These are phyloP conservation scores for Stegana nigrithorax DNA, from an alignment of 2,888 invertebrate species.

Conservation along the genomic window DNA sequence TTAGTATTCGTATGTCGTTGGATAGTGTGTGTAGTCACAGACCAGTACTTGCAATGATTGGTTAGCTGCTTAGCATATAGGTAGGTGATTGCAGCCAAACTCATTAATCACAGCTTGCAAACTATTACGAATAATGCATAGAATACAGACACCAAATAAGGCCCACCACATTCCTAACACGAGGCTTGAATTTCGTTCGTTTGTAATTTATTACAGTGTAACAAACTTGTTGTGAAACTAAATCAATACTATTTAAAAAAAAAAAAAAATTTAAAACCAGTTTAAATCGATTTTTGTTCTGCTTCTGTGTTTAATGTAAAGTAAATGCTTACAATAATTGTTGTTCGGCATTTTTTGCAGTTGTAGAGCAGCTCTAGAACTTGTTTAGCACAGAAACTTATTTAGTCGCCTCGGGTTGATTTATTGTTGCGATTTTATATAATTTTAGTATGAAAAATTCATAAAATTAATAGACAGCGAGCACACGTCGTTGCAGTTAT, in stretches of 20 bases:
- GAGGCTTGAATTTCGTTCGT: too few species aligned
- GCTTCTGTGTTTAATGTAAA: conserved; percentile 41
- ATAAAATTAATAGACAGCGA: conserved; percentile 18
- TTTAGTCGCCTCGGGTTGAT: conserved; percentile 4
- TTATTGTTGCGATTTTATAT: background rate
- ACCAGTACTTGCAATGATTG: too few species aligned
- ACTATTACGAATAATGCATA: too few species aligned
- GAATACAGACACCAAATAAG: too few species aligned
- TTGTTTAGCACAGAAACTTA: background rate
- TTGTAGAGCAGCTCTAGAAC: conserved; percentile 31
- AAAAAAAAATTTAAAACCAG: background rate
- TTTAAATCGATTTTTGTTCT: background rate
- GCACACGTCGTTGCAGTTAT: background rate
- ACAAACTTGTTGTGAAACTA: too few species aligned
- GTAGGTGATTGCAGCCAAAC: too few species aligned
- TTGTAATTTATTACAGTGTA: too few species aligned
- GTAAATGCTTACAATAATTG: conserved; percentile 35
- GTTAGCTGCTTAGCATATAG: too few species aligned
- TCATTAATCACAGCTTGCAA: too few species aligned
- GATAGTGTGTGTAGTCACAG: too few species aligned
- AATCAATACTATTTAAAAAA: background rate
- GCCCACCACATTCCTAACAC: too few species aligned
- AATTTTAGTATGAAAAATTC: conserved; percentile 1
- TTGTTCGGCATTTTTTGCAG: conserved; percentile 31
- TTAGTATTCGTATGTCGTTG: too few species aligned